Evolutionary conservation across 1,140 invertebrate genomes (phyloP).

Genomic region (Bathynomus jamesi): DNA sequence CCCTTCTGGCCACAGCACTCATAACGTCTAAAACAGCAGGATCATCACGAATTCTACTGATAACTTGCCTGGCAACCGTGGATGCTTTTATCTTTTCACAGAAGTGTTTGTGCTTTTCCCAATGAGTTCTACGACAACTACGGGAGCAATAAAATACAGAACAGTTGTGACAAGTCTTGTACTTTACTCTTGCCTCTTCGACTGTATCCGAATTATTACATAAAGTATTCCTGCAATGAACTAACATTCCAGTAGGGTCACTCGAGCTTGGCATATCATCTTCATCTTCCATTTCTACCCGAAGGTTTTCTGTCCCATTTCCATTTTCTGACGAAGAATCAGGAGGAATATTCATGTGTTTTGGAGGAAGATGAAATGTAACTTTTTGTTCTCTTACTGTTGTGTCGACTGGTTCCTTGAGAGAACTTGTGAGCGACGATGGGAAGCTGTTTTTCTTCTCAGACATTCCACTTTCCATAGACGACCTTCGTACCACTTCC

Average conservation of each 20-base stretch:
- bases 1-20: conserved; percentile 67
- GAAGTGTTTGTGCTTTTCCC: conserved; percentile 81
- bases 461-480: background rate
- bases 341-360: conserved; percentile 29
- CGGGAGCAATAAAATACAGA: conserved; percentile 63
- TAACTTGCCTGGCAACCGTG: conserved; percentile 75
- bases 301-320: conserved; percentile 23
- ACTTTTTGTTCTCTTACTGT: conserved; percentile 8
- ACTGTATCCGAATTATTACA: conserved; percentile 43
- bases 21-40: conserved; percentile 65
- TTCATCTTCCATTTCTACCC: conserved; percentile 24
- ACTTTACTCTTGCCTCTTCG: conserved; percentile 49
- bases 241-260: background rate
- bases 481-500: background rate
- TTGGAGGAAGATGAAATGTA: conserved; percentile 24
- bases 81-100: conserved; percentile 76
- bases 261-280: conserved; percentile 4
- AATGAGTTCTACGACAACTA: conserved; percentile 73
- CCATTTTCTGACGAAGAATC: conserved; percentile 35
- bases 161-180: conserved; percentile 88
- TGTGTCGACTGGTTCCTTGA: background rate
- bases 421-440: background rate
- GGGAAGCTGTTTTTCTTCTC: background rate
- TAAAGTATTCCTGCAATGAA: conserved; percentile 34
- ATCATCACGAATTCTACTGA: conserved; percentile 75